Conservation (phyloP, 2,888 invertebrate species). For the Ophion ventricosus region DNA sequence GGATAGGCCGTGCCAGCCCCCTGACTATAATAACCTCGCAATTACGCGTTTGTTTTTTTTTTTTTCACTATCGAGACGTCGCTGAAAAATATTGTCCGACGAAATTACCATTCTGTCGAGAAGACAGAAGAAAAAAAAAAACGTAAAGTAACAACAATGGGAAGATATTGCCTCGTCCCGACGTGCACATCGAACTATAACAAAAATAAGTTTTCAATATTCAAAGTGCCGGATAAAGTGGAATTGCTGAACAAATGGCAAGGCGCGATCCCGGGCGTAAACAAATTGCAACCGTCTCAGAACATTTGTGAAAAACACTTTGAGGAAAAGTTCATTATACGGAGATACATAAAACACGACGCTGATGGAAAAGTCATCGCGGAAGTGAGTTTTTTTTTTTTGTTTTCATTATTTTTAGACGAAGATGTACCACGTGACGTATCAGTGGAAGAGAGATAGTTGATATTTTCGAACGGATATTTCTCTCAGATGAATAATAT, state of each 20-base stretch:
- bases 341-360: conserved; percentile 34
- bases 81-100: not conserved
- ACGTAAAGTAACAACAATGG: not conserved
- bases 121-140: not conserved
- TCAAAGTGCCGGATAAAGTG: conserved; percentile 20
- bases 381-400: conserved; percentile 20
- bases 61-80: not conserved
- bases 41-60: not conserved
- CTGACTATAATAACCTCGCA: too few relatives aligned
- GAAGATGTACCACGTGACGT: too few relatives aligned
- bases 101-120: not conserved
- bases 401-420: not conserved
- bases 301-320: conserved; percentile 26
- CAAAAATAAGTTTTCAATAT: conserved; percentile 17
- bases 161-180: conserved; percentile 12
- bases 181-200: conserved; percentile 8
- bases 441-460: too few relatives aligned
- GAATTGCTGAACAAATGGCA: conserved; percentile 15
- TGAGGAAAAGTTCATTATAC: conserved; percentile 26
- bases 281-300: conserved; percentile 14
- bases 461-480: too few relatives aligned
- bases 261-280: not conserved
- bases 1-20: too few relatives aligned
- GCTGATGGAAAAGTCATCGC: conserved; percentile 29
- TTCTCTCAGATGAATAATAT: too few relatives aligned